These are phyloP conservation scores for Trichoplax adhaerens DNA, from an alignment of 37 sponge, comb jelly and placozoan species.

Conservation along the genomic window DNA sequence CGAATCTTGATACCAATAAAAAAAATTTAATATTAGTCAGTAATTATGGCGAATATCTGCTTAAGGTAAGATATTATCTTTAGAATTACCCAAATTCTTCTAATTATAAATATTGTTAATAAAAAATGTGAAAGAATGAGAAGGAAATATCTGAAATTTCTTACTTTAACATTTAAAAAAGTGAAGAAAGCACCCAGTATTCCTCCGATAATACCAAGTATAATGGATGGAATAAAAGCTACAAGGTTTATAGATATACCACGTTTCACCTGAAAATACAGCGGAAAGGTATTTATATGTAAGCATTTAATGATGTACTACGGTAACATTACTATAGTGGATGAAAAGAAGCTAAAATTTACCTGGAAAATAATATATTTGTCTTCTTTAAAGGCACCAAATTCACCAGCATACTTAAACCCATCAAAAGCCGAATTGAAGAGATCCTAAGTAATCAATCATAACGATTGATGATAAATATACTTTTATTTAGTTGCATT, in stretches of 20 bases:
- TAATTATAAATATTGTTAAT: neutral
- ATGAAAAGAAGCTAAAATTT: neutral
- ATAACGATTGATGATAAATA: neutral
- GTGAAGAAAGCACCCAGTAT: constrained; percentile 28
- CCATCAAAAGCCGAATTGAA: constrained; percentile 24
- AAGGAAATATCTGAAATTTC: neutral
- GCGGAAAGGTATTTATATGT: too few species aligned
- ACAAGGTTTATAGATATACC: constrained; percentile 23
- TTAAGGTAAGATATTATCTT: too few species aligned
- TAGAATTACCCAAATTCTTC: too few species aligned
- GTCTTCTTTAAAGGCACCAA: constrained; percentile 23
- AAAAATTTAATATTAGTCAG: too few species aligned
- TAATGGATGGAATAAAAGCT: constrained; percentile 17
- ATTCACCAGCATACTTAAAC: constrained; percentile 20
- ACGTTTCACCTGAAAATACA: neutral
- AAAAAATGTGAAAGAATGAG: neutral
- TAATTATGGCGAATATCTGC: too few species aligned
- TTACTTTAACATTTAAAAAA: constrained; percentile 23
- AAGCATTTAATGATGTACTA: too few species aligned
- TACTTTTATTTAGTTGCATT: neutral
- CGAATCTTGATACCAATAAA: too few species aligned
- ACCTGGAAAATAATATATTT: constrained; percentile 28
- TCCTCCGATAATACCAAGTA: constrained; percentile 23
- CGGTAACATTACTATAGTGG: too few species aligned
- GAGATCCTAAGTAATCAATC: constrained; percentile 19